Evolutionary conservation across 2,113 vertebrate species (phyloP).

Genomic region (Podilymbus podiceps): DNA sequence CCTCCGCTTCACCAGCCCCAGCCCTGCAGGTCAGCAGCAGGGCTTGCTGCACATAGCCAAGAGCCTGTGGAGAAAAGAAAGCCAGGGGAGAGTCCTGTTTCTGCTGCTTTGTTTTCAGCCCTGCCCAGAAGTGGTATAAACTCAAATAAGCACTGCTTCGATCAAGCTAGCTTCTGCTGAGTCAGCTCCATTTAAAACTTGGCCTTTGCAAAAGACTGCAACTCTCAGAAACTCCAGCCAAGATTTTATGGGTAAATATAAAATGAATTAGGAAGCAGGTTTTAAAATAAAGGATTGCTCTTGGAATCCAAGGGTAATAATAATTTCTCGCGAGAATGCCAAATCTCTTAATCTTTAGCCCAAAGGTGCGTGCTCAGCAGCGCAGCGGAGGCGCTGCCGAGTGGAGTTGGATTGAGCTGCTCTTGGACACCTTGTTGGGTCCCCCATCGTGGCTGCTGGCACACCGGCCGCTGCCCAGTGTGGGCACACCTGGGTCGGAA

Average conservation of each 20-base stretch:
- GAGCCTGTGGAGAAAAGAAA: neutral
- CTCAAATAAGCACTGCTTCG: neutral
- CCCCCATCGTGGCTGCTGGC: neutral
- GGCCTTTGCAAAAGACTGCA: neutral
- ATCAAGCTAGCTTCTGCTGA: slow-evolving; percentile 27
- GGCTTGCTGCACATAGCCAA: neutral
- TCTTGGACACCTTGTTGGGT: neutral
- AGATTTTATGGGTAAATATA: slow-evolving; percentile 27
- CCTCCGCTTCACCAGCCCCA: neutral
- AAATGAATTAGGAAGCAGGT: slow-evolving; percentile 19
- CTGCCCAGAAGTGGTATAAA: neutral
- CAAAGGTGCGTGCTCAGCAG: neutral
- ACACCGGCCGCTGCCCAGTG: neutral
- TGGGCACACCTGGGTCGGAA: neutral
- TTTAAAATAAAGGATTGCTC: slow-evolving; percentile 39
- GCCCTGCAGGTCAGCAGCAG: neutral
- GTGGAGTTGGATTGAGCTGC: neutral
- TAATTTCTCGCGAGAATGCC: neutral
- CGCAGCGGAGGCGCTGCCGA: rapidly evolving
- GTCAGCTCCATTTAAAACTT: slow-evolving; percentile 48
- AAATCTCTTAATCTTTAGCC: neutral
- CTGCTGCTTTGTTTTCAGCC: neutral
- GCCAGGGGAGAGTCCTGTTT: neutral
- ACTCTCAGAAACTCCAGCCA: neutral
- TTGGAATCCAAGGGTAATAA: neutral